phyloP scores from a whole-genome alignment of 2,797 vertebrate genomes.

The Malurus splendens region DNA sequence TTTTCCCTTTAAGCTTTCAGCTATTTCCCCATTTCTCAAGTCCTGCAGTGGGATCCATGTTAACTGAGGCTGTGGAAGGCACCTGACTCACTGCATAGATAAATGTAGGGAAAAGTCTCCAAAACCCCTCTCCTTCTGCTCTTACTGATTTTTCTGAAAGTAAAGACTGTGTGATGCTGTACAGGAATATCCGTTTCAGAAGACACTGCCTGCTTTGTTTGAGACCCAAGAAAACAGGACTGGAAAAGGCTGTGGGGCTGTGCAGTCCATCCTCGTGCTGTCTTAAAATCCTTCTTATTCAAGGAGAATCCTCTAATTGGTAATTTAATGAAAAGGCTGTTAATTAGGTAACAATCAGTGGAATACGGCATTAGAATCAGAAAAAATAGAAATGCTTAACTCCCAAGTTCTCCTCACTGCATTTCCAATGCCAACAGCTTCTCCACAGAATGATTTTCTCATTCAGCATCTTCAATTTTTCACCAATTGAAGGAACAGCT shows the following conservation, averaged over 20 bases:
- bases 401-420: neutral
- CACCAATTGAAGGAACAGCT: neutral
- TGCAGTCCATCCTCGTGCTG: neutral
- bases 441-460: neutral
- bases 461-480: neutral
- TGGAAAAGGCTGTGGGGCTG: neutral
- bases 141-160: neutral
- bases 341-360: neutral
- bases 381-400: neutral
- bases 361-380: neutral
- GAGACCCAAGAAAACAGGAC: neutral
- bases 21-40: neutral
- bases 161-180: neutral
- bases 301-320: neutral
- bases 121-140: fast-evolving
- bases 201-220: neutral
- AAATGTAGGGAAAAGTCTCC: neutral
- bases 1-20: neutral
- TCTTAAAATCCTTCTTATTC: neutral
- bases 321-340: neutral
- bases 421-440: fast-evolving
- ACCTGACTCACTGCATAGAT: neutral
- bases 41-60: neutral
- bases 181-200: neutral
- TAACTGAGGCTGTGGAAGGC: neutral